phyloP scores from a whole-genome alignment of 2,113 vertebrate species.

The Vidua chalybeata region DNA sequence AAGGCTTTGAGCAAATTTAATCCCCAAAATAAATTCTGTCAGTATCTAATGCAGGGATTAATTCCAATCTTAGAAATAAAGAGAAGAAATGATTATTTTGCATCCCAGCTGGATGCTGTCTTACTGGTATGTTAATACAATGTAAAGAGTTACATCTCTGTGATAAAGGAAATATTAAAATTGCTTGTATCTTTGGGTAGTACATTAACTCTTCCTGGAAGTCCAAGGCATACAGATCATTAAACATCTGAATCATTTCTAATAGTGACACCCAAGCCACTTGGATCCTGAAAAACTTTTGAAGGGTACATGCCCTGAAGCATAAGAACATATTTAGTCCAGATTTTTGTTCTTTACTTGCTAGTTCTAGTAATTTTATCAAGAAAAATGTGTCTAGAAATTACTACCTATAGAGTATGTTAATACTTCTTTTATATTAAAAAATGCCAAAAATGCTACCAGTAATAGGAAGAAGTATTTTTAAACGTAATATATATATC shows the following conservation, averaged over 20 bases:
- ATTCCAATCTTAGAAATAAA: slow-evolving; percentile 47
- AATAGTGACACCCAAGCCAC: background rate
- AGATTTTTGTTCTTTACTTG: background rate
- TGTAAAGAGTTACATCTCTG: background rate
- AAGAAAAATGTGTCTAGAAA: background rate
- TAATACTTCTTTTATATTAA: background rate
- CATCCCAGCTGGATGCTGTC: slow-evolving; percentile 37
- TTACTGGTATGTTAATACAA: slow-evolving; percentile 18
- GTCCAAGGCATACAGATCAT: background rate
- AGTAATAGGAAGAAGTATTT: background rate
- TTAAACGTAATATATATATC: background rate
- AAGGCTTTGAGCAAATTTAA: slow-evolving; percentile 49
- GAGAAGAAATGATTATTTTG: background rate
- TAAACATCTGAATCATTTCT: background rate
- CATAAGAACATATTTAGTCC: background rate
- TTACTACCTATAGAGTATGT: background rate
- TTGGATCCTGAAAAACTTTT: background rate
- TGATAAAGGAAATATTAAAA: slow-evolving; percentile 7
- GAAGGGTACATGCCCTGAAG: background rate
- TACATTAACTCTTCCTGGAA: background rate
- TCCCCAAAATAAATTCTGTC: slow-evolving; percentile 35
- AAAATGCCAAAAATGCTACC: background rate
- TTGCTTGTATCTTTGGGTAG: background rate
- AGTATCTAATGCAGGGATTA: slow-evolving; percentile 43
- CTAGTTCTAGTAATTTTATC: background rate